These are phyloP conservation scores for Megaptera novaeangliae DNA, from an alignment of 2,113 vertebrate species.

Conservation along the genomic window DNA sequence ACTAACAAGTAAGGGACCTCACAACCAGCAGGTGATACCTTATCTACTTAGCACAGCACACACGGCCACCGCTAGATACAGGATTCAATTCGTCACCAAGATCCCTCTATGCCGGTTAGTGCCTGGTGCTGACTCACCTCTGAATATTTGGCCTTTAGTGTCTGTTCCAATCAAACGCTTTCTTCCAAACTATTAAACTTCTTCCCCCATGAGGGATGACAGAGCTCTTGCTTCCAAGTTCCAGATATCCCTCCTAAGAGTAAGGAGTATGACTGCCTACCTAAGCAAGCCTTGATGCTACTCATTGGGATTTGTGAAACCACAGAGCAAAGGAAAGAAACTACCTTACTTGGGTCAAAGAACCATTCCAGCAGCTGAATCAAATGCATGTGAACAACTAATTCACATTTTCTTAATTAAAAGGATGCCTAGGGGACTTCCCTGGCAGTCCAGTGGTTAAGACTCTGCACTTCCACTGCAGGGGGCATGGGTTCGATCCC, in stretches of 20 bases:
- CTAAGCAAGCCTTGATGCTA: not conserved
- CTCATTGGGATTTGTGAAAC: not conserved
- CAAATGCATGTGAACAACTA: not conserved
- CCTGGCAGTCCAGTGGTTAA: too few relatives aligned
- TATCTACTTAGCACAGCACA: not conserved
- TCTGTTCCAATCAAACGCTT: not conserved
- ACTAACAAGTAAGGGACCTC: not conserved
- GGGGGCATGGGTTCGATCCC: too few relatives aligned
- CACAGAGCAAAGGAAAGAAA: not conserved
- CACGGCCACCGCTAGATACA: accelerated
- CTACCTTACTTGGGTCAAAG: not conserved
- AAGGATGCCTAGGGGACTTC: not conserved
- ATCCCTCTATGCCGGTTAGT: not conserved
- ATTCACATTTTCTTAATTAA: not conserved
- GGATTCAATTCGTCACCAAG: not conserved
- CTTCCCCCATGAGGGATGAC: not conserved
- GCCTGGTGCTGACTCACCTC: not conserved
- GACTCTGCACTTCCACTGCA: too few relatives aligned
- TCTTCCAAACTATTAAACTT: not conserved
- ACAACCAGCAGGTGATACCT: not conserved
- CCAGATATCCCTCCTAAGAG: not conserved
- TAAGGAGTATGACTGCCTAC: not conserved
- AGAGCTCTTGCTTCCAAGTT: not conserved
- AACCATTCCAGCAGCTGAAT: not conserved
- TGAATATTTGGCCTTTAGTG: not conserved